Conservation (phyloP, 2,797 vertebrate species). For the Chromobotia macracanthus region DNA sequence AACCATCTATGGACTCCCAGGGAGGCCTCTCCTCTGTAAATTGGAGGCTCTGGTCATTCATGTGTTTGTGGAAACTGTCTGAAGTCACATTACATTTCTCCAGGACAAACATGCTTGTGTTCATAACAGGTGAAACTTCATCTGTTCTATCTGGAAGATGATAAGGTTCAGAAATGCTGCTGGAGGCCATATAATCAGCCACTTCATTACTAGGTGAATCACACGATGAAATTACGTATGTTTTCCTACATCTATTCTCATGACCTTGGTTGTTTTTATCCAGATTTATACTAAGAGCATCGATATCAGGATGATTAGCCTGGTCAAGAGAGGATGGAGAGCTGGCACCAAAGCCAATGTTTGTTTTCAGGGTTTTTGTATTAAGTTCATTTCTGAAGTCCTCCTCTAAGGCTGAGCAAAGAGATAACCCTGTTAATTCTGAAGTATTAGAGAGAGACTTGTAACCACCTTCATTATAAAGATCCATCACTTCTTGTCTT, state of each 20-base stretch:
- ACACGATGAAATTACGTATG: conserved; percentile 33
- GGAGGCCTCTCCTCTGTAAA: conserved; percentile 70
- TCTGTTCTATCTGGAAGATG: not conserved
- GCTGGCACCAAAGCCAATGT: no score
- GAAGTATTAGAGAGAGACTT: conserved; percentile 7
- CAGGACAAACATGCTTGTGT: conserved; percentile 11
- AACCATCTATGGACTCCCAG: conserved; percentile 63
- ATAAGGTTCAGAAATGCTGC: conserved; percentile 8
- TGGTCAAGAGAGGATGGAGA: no score
- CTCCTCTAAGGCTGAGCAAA: not conserved
- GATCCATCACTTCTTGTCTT: conserved; percentile 6
- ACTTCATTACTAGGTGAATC: conserved; percentile 10
- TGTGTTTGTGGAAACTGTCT: not conserved
- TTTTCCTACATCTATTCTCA: conserved; percentile 34
- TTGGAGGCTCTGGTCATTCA: conserved; percentile 50
- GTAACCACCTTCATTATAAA: not conserved
- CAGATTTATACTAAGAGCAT: not conserved
- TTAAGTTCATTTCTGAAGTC: conserved; percentile 2
- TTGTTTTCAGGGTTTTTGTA: not conserved
- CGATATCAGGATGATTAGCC: not conserved
- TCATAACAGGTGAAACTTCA: conserved; percentile 5
- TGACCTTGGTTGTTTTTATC: conserved; percentile 10
- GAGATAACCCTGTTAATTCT: not conserved
- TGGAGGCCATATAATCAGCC: conserved; percentile 51
- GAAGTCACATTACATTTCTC: not conserved